Evolutionary conservation across 2,113 vertebrate genomes (phyloP).

Genomic region (Tautogolabrus adspersus): DNA sequence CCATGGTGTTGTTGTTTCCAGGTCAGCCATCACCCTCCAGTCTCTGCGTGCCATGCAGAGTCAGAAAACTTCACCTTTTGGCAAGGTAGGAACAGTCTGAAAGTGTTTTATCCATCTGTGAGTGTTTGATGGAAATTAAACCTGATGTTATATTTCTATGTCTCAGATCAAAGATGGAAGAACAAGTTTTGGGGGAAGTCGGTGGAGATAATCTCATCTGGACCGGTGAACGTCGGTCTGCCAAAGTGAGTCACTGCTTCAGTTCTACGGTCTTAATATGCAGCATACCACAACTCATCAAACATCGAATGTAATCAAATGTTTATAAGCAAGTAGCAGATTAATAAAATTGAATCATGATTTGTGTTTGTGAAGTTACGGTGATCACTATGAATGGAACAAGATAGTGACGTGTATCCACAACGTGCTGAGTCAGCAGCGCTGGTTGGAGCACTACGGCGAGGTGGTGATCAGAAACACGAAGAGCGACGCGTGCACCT

Average conservation of each 20-base stretch:
- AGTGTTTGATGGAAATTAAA: neutral
- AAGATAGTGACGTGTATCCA: constrained; percentile 95
- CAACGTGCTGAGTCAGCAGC: constrained; percentile 92
- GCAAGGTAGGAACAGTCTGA: constrained; percentile 85
- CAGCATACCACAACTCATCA: no score
- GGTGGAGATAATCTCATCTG: constrained; percentile 90
- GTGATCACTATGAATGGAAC: constrained; percentile 95
- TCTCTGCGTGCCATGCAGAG: constrained; percentile 91
- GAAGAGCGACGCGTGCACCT: constrained; percentile 86
- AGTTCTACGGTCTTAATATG: neutral
- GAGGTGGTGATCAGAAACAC: constrained; percentile 91
- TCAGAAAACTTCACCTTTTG: constrained; percentile 93
- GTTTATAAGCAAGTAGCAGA: no score
- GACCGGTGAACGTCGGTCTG: constrained; percentile 88
- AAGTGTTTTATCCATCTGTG: no score
- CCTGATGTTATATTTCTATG: neutral
- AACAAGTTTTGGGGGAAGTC: constrained; percentile 98
- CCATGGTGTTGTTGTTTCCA: constrained; percentile 46
- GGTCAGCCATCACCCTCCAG: constrained; percentile 92
- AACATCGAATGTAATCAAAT: no score
- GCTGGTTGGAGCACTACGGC: constrained; percentile 94
- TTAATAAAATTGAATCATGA: no score
- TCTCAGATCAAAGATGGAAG: constrained; percentile 94
- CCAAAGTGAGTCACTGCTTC: constrained; percentile 82
- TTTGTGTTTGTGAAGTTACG: constrained; percentile 78